Conservation (phyloP, 2,797 vertebrate genomes). For the Rhinogobio ventralis region DNA sequence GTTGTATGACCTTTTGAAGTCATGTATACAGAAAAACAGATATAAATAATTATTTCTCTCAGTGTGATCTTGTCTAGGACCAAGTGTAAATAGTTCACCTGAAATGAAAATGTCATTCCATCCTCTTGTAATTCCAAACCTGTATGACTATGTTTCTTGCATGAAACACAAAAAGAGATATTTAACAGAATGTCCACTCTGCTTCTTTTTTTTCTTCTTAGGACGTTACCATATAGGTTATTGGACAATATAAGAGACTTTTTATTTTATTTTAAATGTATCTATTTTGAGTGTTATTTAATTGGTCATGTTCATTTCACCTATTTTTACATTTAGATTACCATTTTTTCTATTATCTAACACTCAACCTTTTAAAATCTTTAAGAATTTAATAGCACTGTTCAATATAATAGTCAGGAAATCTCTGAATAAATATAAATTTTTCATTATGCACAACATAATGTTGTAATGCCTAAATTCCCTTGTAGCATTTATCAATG, state of each 20-base stretch:
- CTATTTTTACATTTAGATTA: neutral
- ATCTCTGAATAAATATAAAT: neutral
- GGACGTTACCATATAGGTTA: neutral
- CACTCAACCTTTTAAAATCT: neutral
- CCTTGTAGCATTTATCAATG: neutral
- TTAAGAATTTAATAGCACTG: neutral
- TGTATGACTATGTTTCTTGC: neutral
- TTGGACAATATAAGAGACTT: neutral
- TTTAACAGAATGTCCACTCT: too few species aligned
- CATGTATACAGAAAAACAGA: neutral
- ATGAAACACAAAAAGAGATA: neutral
- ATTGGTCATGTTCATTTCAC: neutral
- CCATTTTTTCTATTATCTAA: neutral
- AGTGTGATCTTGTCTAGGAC: neutral
- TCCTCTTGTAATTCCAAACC: neutral
- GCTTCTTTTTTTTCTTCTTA: neutral
- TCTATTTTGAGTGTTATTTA: neutral
- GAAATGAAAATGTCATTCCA: neutral
- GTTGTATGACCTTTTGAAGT: conserved; percentile 3
- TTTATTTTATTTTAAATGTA: neutral
- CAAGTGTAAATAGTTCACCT: neutral
- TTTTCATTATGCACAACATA: too few species aligned
- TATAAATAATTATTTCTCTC: neutral
- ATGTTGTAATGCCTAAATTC: neutral
- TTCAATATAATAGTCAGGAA: neutral